Base-by-base conservation (phyloP, 2,888 invertebrate species). In the Actias luna region DNA sequence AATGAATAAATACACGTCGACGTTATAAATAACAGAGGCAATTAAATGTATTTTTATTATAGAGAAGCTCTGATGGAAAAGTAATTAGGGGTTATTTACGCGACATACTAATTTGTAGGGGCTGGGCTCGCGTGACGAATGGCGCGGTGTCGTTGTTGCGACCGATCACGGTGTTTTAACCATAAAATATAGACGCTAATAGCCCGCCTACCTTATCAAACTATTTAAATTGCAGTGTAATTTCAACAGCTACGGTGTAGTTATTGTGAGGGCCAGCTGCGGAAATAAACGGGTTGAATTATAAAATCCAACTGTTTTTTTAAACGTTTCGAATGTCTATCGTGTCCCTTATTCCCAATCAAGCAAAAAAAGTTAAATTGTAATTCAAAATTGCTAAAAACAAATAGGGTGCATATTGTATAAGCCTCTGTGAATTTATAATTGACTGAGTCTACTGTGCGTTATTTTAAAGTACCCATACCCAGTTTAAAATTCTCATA, bases 101-200 rank as follows among this genome's bases (percentile, higher is more conserved):
- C 63, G 62, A 65, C 66, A 64, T 65, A 61, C 61, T 69, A 65
- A 70, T 68, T 70, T 55, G 60, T 63, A 65, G 67, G 72, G 63
- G 67, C 63, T 61, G 61, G 27, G 55, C 27, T 55, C n/a, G 55
- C 55, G 59, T 22, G 42, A 39, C 59, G 39, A 33, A 68, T 72
- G 65, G 72, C 22, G 22, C 18, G 69, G 71, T 72, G 72, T 50
- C 46, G 69, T 69, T 71, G 72, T 46, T 60, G 60, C 50, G 29
- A 61, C 36, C 59, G 36, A 50, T 58, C 31, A 60, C 58, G 62
- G 66, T 67, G 64, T 68, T 71, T 78, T 76, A 71, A 70, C 69
- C 71, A 75, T 79, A 73, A 80, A 80, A 76, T 80, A 78, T 77
- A 70, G 69, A 72, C 63, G 66, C 71, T 78, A 77, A 80, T 71